A percentile compares a stretch with the other conserved stretches of the same genome.
phyloP scores from a whole-genome alignment of 1,140 invertebrate genomes.

The Cherax quadricarinatus region DNA sequence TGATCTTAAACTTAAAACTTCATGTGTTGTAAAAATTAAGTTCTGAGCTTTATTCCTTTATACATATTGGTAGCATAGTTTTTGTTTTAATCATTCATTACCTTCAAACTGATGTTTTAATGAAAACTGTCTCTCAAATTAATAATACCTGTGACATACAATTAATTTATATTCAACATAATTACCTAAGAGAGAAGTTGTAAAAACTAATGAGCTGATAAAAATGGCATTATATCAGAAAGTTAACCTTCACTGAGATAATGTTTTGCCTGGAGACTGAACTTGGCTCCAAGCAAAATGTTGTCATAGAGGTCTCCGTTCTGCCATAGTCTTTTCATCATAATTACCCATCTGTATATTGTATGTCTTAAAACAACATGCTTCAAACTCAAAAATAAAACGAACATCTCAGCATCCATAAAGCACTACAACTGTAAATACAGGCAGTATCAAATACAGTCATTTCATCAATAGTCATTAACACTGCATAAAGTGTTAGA shows the following conservation, averaged over 20 bases:
- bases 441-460: no score
- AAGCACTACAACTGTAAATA: neutral
- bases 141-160: neutral
- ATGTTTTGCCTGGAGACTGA: no score
- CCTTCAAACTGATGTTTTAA: neutral
- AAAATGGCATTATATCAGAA: no score
- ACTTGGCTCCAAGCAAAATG: no score
- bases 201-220: no score
- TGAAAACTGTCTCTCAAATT: neutral
- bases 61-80: neutral
- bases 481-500: neutral
- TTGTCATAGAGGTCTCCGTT: neutral
- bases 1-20: no score
- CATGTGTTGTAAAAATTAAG: no score
- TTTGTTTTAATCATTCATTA: neutral
- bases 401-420: neutral
- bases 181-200: neutral
- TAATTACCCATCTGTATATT: neutral
- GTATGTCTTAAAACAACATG: neutral
- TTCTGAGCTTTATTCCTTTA: neutral
- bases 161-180: neutral
- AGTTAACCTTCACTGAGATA: no score
- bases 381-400: neutral
- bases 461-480: neutral
- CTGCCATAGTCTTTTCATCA: neutral